Percentiles rank a stretch among this genome's conserved stretches.
Conservation (phyloP, 2,888 invertebrate genomes). For the Mesochorus sp. region DNA sequence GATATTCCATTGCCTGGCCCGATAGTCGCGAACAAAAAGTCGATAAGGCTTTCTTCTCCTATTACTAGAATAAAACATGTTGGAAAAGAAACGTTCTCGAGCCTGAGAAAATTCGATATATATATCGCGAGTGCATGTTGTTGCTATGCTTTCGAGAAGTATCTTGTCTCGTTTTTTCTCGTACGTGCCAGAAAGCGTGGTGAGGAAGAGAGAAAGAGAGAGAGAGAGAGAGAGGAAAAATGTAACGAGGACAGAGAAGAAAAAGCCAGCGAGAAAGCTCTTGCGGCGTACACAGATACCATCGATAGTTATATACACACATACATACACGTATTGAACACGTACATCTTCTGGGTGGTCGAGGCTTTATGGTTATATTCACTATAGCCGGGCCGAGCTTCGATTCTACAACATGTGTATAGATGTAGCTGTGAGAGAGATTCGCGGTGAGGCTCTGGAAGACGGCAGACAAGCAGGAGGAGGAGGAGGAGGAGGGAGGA, state of each 20-base stretch:
- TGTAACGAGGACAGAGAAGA: constrained; percentile 28
- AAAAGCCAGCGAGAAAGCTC: constrained; percentile 22
- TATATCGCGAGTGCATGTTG: constrained; percentile 5
- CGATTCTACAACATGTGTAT: constrained; percentile 28
- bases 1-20: no score
- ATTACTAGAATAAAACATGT: neutral
- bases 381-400: constrained; percentile 66
- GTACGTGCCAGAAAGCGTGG: constrained; percentile 71
- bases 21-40: no score
- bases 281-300: constrained; percentile 16
- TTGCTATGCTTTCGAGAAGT: constrained; percentile 61
- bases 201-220: neutral
- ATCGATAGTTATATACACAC: neutral
- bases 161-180: constrained; percentile 67
- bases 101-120: constrained; percentile 6
- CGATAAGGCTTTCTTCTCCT: no score
- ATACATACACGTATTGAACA: constrained; percentile 1
- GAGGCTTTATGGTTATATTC: constrained; percentile 77
- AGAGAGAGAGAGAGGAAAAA: no score
- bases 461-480: constrained; percentile 23
- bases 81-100: neutral
- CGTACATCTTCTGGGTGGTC: constrained; percentile 10
- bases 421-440: constrained; percentile 30
- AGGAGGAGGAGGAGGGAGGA: neutral
- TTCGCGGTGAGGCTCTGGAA: constrained; percentile 36